Evolutionary conservation across 1,140 invertebrate species (phyloP).

Genomic region (Cydia splendana): DNA sequence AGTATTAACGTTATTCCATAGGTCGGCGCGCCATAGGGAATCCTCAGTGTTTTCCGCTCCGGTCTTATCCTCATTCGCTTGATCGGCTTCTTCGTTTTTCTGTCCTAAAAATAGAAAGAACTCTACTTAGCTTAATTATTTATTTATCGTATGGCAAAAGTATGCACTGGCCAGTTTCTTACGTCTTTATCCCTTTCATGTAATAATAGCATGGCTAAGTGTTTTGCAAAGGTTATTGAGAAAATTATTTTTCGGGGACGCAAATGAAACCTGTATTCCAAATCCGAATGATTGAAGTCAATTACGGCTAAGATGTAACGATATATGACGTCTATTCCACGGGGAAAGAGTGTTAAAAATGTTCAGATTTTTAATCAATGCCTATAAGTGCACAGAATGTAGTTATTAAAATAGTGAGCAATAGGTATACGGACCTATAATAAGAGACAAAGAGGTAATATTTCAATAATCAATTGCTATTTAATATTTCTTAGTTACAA

Average conservation of each 20-base stretch:
- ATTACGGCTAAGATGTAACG: neutral
- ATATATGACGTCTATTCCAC: too few relatives aligned
- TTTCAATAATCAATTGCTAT: neutral
- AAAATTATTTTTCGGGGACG: too few relatives aligned
- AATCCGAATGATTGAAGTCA: neutral
- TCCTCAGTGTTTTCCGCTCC: conserved; percentile 24
- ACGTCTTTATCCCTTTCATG: neutral
- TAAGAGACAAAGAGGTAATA: neutral
- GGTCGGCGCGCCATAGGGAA: neutral
- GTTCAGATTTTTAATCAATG: too few relatives aligned
- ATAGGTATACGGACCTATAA: neutral
- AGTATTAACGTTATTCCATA: neutral
- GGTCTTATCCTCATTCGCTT: conserved; percentile 45
- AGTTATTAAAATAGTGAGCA: too few relatives aligned
- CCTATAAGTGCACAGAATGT: too few relatives aligned
- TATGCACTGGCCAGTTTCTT: neutral
- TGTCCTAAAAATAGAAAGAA: conserved; percentile 78
- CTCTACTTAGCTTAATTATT: conserved; percentile 2
- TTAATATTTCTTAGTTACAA: conserved; percentile 8
- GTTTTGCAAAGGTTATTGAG: too few relatives aligned
- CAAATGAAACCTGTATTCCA: neutral
- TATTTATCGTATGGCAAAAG: neutral
- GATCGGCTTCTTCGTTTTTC: conserved; percentile 52
- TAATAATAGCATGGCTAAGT: too few relatives aligned
- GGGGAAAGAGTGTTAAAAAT: too few relatives aligned